A percentile compares a stretch with the other conserved stretches of the same genome.
phyloP scores from a whole-genome alignment of 2,797 vertebrate genomes.

The Simalia tracyae region DNA sequence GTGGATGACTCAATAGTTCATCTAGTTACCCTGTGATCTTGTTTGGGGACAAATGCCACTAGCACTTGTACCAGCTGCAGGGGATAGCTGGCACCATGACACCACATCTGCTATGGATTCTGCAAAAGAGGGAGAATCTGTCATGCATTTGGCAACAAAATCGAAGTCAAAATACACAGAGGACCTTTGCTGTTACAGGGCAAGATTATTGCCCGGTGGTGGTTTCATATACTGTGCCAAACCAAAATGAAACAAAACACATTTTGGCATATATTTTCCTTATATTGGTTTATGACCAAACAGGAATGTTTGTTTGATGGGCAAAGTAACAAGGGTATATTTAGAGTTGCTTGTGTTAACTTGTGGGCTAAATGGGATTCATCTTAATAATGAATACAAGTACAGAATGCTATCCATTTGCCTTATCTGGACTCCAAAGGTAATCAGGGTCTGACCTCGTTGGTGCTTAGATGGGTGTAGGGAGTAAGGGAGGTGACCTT shows the following conservation, averaged over 20 bases:
- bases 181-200: background rate
- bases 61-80: background rate
- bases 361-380: background rate
- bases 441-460: background rate
- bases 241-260: background rate
- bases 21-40: slow-evolving; percentile 23
- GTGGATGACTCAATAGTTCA: background rate
- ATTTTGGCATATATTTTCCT: background rate
- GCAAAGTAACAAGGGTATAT: background rate
- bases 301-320: background rate
- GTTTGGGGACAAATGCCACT: background rate
- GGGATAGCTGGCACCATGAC: background rate
- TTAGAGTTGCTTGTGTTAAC: background rate
- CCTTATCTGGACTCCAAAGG: background rate
- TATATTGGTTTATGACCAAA: background rate
- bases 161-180: background rate
- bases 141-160: background rate
- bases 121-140: background rate
- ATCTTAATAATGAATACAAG: background rate
- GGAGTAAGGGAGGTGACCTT: background rate
- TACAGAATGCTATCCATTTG: background rate
- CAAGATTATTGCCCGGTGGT: background rate
- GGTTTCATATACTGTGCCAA: background rate
- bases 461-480: background rate
- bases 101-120: background rate